phyloP scores from a whole-genome alignment of 2,113 vertebrate species.

The Rhinogobius similis region DNA sequence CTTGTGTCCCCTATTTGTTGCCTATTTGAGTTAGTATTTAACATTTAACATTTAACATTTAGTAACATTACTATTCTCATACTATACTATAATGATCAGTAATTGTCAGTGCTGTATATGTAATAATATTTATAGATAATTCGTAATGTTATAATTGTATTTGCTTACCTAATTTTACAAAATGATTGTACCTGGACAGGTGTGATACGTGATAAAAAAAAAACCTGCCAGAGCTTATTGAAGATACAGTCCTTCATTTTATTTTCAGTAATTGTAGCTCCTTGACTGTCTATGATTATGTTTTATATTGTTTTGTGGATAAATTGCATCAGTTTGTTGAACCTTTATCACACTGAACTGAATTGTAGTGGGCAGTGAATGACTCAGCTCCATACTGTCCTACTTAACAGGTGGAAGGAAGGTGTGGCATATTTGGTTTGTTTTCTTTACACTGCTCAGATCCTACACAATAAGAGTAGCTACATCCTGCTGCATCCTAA shows the following conservation, averaged over 20 bases:
- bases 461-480: not conserved
- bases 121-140: not conserved
- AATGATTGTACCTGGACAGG: not conserved
- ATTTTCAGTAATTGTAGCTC: not conserved
- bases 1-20: not conserved
- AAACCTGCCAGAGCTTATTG: not conserved
- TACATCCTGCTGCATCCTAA: too few species aligned
- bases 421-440: not conserved
- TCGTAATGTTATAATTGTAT: not conserved
- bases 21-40: too few species aligned
- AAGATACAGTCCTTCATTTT: not conserved
- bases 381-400: constrained; percentile 44
- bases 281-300: not conserved
- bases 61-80: not conserved
- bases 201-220: not conserved
- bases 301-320: not conserved
- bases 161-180: not conserved
- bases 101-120: too few species aligned
- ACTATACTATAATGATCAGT: not conserved
- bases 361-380: constrained; percentile 12
- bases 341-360: not conserved
- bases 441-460: not conserved
- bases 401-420: constrained; percentile 18
- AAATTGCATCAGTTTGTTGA: not conserved
- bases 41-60: too few species aligned